Evolutionary conservation across 2,888 invertebrate species (phyloP).

Genomic region (Eucriotettix oculatus): DNA sequence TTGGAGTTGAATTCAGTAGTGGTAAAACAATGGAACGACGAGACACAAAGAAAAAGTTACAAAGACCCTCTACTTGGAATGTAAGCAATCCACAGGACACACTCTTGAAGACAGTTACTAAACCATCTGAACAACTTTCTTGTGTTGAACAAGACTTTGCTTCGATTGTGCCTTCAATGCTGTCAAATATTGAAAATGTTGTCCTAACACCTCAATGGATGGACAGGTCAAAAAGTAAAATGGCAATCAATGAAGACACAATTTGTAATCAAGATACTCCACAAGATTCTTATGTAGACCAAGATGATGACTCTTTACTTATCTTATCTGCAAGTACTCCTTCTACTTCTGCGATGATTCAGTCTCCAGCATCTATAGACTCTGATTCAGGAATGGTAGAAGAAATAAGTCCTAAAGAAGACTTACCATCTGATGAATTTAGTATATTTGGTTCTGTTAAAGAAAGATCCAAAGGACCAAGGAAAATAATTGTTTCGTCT

Average conservation of each 20-base stretch:
- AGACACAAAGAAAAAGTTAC: constrained; percentile 9
- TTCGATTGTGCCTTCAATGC: neutral
- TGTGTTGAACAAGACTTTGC: neutral
- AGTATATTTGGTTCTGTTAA: constrained; percentile 15
- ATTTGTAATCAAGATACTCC: no score
- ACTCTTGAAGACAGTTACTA: neutral
- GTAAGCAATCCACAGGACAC: neutral
- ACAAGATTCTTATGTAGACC: neutral
- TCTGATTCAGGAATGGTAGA: constrained; percentile 1
- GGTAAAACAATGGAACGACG: constrained; percentile 1
- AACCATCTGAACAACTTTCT: neutral
- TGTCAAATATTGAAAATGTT: neutral
- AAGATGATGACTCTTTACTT: neutral
- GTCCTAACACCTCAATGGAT: constrained; percentile 3
- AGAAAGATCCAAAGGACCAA: constrained; percentile 10
- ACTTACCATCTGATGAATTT: neutral
- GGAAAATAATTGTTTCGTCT: constrained; percentile 8
- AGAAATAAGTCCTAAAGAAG: neutral
- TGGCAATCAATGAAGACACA: no score
- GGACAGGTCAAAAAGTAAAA: neutral
- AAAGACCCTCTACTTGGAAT: neutral
- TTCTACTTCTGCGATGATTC: neutral
- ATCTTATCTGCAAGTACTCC: neutral
- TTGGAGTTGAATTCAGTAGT: no score
- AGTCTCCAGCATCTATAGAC: neutral